Evolutionary conservation across 2,888 invertebrate species (phyloP), one percentile per base, ranked within the genome.

Genomic region (Torymus texanus): DNA sequence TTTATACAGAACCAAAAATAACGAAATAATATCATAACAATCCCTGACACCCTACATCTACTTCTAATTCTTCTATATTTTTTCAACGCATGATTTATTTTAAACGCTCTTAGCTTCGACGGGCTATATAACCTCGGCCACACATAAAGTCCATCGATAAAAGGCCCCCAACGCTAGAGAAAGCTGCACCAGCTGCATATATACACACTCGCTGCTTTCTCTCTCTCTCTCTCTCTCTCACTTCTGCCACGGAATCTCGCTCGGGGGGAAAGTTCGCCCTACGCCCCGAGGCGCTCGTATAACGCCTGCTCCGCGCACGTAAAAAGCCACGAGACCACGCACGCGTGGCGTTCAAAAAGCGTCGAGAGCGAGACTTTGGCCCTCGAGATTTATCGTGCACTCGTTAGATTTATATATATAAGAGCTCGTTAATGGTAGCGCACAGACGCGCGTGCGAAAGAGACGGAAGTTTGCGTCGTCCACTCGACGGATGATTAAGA

Each of bases 401-500:
- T 68, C 67, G 67, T 75, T 68, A 67, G 59, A 53, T 75, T 75
- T 67, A 53, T 41, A 41, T 41, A 41, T 41, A 41, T 21, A 68
- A 68, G 75, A 61, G 55, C 67, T 67, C 61, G 51, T 53, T 75
- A 73, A 73, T 73, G 73, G 61, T 3, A 10, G 12, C 2, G n/a
- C 2, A 24, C n/a, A n/a, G n/a, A n/a, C 51, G 12, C 11, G 50
- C 41, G 41, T 8, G 41, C 41, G 16, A 41, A 56, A 41, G 41
- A 11, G 58, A 70, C 13, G 16, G 70, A 11, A 41, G 58, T 41
- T 58, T 2, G 24, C 12, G 14, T 53, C n/a, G 63, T 12, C 56
- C 24, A 24, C 62, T 55, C 58, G 74, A 14, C 18, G 21, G 51
- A 41, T 66, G 75, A 66, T 75, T 51, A 74, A 74, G 74, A 74